Evolutionary conservation across 2,888 invertebrate species (phyloP).

Genomic region (Megaustenia siamemsis): DNA sequence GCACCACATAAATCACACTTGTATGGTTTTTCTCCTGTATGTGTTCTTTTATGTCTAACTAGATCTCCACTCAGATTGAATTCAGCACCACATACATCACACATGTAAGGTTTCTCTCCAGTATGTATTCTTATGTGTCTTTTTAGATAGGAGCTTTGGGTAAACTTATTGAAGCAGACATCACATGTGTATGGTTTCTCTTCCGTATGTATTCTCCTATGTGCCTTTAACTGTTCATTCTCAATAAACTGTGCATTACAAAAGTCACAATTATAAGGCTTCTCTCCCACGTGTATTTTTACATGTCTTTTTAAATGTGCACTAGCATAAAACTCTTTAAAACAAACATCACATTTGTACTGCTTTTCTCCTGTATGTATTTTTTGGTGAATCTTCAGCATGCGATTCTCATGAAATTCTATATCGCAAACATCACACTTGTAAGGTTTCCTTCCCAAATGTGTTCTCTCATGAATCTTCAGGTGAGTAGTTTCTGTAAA

Average conservation of each 20-base stretch:
- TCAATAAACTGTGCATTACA: not conserved
- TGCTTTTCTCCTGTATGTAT: slow-evolving; percentile 1
- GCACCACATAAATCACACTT: slow-evolving; percentile 1
- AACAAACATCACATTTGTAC: not conserved
- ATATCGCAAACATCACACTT: not conserved
- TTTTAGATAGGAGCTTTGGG: too few species aligned
- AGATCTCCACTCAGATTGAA: too few species aligned
- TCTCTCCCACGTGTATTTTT: not conserved
- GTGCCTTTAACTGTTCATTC: not conserved
- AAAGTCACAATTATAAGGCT: slow-evolving; percentile 2
- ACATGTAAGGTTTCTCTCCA: too few species aligned
- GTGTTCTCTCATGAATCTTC: too few species aligned
- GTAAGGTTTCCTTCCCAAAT: too few species aligned
- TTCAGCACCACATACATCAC: too few species aligned
- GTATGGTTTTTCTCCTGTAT: slow-evolving; percentile 14
- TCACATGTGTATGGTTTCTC: too few species aligned
- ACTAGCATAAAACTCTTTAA: not conserved
- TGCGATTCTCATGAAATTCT: not conserved
- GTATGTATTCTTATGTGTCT: too few species aligned
- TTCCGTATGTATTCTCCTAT: slow-evolving; percentile 3
- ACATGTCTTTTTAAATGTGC: not conserved
- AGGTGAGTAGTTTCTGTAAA: too few species aligned
- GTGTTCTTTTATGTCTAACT: too few species aligned
- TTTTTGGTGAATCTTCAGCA: not conserved
- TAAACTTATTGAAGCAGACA: too few species aligned